Percentiles rank a stretch among this genome's conserved stretches.
phyloP scores from a whole-genome alignment of 2,797 vertebrate species.

The Urophycis tenuis region DNA sequence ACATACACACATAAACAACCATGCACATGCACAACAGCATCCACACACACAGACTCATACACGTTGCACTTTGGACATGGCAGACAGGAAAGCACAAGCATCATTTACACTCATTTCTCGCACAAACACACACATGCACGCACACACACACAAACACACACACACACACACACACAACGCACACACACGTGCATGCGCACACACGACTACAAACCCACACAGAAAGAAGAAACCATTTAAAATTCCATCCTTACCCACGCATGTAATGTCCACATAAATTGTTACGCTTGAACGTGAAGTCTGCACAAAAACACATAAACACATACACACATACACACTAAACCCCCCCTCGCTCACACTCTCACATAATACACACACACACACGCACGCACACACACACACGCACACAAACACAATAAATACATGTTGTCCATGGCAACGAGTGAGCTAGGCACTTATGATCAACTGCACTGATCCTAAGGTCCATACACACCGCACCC shows the following conservation, averaged over 20 bases:
- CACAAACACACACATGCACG: not conserved
- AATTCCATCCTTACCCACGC: not conserved
- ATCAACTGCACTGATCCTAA: not conserved
- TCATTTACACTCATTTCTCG: not conserved
- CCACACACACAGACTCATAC: too few species aligned
- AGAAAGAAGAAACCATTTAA: constrained; percentile 4
- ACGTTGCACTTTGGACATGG: too few species aligned
- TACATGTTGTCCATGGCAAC: not conserved
- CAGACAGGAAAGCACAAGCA: too few species aligned
- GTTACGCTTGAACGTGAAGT: constrained; percentile 1
- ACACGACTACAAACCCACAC: constrained; percentile 5
- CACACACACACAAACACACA: constrained; percentile 4
- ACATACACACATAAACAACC: too few species aligned
- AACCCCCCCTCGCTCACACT: not conserved
- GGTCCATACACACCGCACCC: too few species aligned
- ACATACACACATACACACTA: not conserved
- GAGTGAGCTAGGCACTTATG: not conserved
- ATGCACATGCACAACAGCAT: too few species aligned
- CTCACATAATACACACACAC: too few species aligned
- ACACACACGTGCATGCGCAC: not conserved
- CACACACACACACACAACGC: constrained; percentile 3
- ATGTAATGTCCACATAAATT: not conserved
- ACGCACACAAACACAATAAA: not conserved
- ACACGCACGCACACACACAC: not conserved
- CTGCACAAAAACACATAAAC: not conserved